These are phyloP conservation scores for Hypothenemus hampei DNA, from an alignment of 1,140 invertebrate species.

Conservation along the genomic window DNA sequence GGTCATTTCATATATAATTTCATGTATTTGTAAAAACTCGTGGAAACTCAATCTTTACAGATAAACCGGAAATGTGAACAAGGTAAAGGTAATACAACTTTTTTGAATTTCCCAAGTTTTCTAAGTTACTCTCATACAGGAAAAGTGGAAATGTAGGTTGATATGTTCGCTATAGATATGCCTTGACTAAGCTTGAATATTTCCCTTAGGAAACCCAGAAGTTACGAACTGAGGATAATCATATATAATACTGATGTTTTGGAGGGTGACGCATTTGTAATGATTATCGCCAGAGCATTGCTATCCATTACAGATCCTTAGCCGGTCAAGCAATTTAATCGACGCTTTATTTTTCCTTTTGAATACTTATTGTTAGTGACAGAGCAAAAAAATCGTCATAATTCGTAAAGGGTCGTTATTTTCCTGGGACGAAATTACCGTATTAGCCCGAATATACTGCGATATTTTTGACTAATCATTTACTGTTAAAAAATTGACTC, in stretches of 20 bases:
- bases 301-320: conserved; percentile 83
- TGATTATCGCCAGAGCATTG: conserved; percentile 81
- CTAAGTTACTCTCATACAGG: not conserved
- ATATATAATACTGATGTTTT: conserved; percentile 91
- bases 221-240: conserved; percentile 81
- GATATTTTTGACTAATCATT: no score
- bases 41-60: conserved; percentile 78
- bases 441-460: no score
- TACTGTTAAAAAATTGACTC: no score
- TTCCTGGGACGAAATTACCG: conserved; percentile 86
- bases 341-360: conserved; percentile 86
- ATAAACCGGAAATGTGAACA: conserved; percentile 76
- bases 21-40: conserved; percentile 83
- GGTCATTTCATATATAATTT: conserved; percentile 70
- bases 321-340: conserved; percentile 93
- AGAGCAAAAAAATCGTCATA: conserved; percentile 86
- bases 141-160: conserved; percentile 91
- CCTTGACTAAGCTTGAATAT: conserved; percentile 78
- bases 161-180: conserved; percentile 93
- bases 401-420: conserved; percentile 82
- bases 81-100: conserved; percentile 65
- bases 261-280: conserved; percentile 84
- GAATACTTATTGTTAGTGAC: conserved; percentile 88
- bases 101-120: not conserved
- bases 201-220: conserved; percentile 80